Base-by-base conservation (phyloP, 1,140 invertebrate genomes). In the Tetramorium simillimum region DNA sequence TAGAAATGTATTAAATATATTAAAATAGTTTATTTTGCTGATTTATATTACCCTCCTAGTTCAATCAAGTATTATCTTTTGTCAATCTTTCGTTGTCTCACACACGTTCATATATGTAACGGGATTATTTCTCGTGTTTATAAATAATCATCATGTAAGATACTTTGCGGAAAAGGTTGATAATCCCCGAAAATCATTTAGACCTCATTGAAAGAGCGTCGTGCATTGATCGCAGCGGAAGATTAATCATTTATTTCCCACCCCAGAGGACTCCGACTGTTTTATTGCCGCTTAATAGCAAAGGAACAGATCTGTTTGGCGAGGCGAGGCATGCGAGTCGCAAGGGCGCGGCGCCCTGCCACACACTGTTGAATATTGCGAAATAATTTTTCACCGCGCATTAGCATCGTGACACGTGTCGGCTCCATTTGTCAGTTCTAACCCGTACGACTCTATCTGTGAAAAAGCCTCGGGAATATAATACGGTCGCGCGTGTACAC, bases 341-440 rank as follows among this genome's bases (percentile, higher is more conserved):
- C 33, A 80, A 80, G 75, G 75, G 73, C 40, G 56, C 49, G 69
- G n/a, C 65, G 12, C 10, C 77, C 40, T 58, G 18, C 21, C 28
- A 40, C n/a, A 40, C 67, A n/a, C 40, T 28, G 70, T 46, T 70
- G 18, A 69, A 87, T 85, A 87, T 67, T 76, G 86, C 84, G 89
- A 85, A 90, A 91, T 88, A 88, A 91, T 91, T 91, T 91, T 90
- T 91, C 87, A 90, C 51, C 56, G 76, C 14, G 72, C 73, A 87
- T 90, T 90, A 91, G 51, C 53, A 76, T 75, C 67, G 49, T 28
- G 90, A 80, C 90, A 91, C 90, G 90, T 91, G 90, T 86, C 90
- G 65, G 78, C 28, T 84, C 77, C 72, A 80, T 88, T 88, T 82
- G 86, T 85, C 58, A 21, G 73, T 49, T 40, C 69, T 49, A 53